Conservation (phyloP, 2,797 vertebrate species). For the Chaenodraco wilsoni region DNA sequence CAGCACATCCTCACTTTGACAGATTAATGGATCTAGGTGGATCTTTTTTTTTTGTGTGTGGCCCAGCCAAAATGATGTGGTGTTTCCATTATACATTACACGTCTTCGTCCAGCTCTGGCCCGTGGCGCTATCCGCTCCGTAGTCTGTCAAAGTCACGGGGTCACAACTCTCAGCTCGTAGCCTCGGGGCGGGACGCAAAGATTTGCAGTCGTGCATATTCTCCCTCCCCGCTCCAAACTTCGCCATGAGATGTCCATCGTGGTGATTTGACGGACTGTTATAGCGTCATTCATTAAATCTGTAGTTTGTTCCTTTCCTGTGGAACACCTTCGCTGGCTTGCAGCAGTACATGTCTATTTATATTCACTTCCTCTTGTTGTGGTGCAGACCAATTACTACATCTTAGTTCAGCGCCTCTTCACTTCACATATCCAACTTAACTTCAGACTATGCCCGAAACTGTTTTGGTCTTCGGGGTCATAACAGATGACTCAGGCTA, state of each 20-base stretch:
- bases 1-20: conserved; percentile 48
- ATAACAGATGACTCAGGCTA: conserved; percentile 4
- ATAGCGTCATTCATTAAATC: conserved; percentile 16
- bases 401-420: background rate
- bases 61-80: conserved; percentile 20
- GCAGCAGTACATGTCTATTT: background rate
- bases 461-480: background rate
- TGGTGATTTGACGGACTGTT: conserved; percentile 10
- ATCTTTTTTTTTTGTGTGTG: background rate
- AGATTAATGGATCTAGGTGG: conserved; percentile 54
- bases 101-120: conserved; percentile 27
- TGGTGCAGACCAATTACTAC: background rate
- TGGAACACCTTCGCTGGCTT: background rate
- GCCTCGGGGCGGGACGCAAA: conserved; percentile 50
- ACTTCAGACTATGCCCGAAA: background rate
- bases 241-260: conserved; percentile 39
- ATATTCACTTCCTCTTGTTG: background rate
- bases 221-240: conserved; percentile 27
- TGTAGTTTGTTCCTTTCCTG: background rate
- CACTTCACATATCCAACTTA: background rate
- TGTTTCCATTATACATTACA: conserved; percentile 41
- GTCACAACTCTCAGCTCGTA: conserved; percentile 46
- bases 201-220: conserved; percentile 33
- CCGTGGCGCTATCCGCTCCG: conserved; percentile 45
- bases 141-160: conserved; percentile 49